Evolutionary conservation across 2,888 invertebrate genomes (phyloP).

Genomic region (Dioctria linearis): DNA sequence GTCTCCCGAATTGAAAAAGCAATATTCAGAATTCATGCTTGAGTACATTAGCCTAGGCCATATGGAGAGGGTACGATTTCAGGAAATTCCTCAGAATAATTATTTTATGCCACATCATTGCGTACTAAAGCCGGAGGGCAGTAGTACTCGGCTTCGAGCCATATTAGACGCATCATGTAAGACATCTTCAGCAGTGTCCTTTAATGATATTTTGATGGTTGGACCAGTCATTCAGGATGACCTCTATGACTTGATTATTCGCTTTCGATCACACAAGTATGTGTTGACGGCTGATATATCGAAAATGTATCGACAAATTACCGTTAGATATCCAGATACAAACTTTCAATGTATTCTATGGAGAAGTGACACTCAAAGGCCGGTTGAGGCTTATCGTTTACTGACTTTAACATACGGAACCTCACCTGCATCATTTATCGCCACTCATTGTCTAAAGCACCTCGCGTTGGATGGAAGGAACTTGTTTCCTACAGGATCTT

Average conservation of each 20-base stretch:
- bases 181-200: no score
- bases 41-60: constrained; percentile 37
- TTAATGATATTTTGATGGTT: neutral
- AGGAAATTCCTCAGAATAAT: neutral
- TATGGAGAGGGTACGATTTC: constrained; percentile 17
- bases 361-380: constrained; percentile 52
- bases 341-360: constrained; percentile 64
- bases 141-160: no score
- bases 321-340: constrained; percentile 54
- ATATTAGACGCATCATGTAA: constrained; percentile 57
- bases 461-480: neutral
- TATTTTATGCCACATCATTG: no score
- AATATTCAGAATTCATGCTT: neutral
- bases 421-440: neutral
- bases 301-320: no score
- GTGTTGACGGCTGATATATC: no score
- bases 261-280: constrained; percentile 62
- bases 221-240: constrained; percentile 43
- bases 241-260: constrained; percentile 61
- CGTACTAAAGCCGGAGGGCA: no score
- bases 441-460: constrained; percentile 4
- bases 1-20: neutral
- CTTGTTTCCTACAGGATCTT: neutral
- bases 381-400: constrained; percentile 3
- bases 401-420: neutral